Base-by-base conservation (phyloP, 2,113 vertebrate species). In the Scomber scombrus region DNA sequence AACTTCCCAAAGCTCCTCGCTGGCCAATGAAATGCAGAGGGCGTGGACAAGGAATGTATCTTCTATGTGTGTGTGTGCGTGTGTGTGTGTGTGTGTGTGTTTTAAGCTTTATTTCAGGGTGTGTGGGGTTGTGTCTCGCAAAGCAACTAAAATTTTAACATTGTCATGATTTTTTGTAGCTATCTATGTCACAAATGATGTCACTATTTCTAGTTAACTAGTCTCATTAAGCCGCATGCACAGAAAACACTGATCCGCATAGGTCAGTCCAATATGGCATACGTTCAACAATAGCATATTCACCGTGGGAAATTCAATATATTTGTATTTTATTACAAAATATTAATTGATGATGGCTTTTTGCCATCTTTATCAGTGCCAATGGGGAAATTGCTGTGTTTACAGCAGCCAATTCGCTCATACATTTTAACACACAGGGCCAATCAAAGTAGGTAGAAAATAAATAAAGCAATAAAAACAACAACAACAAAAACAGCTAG, bases 11-110 rank as follows among this genome's bases (percentile, higher is more conserved):
- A 19, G 7, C 63, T 9, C 40, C 5, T 11, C 29, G 7, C 0
- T 8, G 49, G 2, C 90, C 91, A 93, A 92, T 93, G 13, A 82
- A 58, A 87, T 23, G n/a, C 23, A 54, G 84, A 82, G 57, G 84
- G 90, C 76, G 89, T 87, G 50, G 60, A 4, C 11, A 18, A 18
- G 2, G 34, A n/a, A 21, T 18, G 29, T 52, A 31, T 64, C 73
- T 50, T 66, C 16, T 72, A 6, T 26, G 14, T 71, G n/a, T 62
- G 47, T 75, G 21, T 61, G 40, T 51, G 15, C 40, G n/a, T 43
- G n/a, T 13, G 51, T 21, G 18, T 40, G 65, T 47, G 61, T 26
- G 61, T 7, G 11, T 10, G 18, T 29, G 56, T 40, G 18, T 55
- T 74, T 81, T 56, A 5, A 21, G n/a, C 16, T 4, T 15, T 21